Conservation (phyloP, 2,113 vertebrate species). For the Anthoscopus minutus region DNA sequence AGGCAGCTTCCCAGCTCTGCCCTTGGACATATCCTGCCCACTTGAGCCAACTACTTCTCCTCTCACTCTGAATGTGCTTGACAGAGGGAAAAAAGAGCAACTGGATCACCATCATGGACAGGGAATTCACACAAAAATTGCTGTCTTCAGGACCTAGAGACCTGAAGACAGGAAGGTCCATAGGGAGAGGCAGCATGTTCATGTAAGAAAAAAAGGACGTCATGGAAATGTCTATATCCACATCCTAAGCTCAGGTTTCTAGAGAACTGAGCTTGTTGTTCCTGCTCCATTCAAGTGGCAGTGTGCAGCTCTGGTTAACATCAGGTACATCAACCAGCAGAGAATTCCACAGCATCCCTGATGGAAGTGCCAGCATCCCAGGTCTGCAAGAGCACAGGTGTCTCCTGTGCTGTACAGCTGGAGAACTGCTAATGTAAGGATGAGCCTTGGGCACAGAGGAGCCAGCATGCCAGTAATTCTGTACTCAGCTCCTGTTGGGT, state of each 20-base stretch:
- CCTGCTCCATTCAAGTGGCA: not conserved
- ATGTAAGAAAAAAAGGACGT: not conserved
- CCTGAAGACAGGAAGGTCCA: not conserved
- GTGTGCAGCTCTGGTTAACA: not conserved
- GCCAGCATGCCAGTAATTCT: not conserved
- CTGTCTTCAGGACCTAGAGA: not conserved
- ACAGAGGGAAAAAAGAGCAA: not conserved
- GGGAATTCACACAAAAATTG: not conserved
- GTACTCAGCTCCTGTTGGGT: not conserved
- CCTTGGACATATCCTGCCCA: not conserved
- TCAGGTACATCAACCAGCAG: not conserved
- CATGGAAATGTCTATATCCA: not conserved
- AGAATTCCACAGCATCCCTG: not conserved
- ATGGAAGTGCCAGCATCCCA: not conserved
- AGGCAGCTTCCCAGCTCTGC: not conserved
- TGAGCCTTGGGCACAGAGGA: not conserved
- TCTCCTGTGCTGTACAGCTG: not conserved
- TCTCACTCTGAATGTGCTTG: not conserved
- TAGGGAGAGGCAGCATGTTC: rapidly evolving
- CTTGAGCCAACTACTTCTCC: not conserved
- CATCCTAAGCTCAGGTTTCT: not conserved
- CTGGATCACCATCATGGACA: not conserved
- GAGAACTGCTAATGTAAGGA: not conserved
- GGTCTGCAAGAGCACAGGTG: not conserved
- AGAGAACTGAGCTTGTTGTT: not conserved